Percentiles rank a stretch among this genome's conserved stretches.
phyloP scores from a whole-genome alignment of 2,113 vertebrate species.

The Lepidothrix coronata region DNA sequence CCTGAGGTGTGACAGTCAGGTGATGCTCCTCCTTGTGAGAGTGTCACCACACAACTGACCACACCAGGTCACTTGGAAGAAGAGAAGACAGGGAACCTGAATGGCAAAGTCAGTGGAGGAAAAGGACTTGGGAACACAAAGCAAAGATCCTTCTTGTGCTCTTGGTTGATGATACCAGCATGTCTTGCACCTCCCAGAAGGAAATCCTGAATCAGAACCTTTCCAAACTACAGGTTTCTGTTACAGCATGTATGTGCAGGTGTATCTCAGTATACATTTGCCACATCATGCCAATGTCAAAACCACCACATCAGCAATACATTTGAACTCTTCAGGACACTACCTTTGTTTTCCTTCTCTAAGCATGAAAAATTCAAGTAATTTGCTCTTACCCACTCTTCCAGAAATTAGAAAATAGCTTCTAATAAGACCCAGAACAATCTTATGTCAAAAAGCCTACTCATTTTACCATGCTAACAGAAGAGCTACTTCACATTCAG shows the following conservation, averaged over 20 bases:
- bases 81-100: background rate
- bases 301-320: background rate
- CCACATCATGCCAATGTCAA: background rate
- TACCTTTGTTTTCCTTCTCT: background rate
- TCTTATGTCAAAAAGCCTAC: background rate
- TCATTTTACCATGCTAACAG: background rate
- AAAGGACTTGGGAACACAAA: background rate
- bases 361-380: background rate
- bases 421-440: slow-evolving; percentile 3
- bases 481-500: slow-evolving; percentile 32
- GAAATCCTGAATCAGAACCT: background rate
- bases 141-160: background rate
- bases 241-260: background rate
- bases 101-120: background rate
- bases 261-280: background rate
- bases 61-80: background rate
- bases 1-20: background rate
- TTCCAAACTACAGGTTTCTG: background rate
- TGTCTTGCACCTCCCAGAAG: background rate
- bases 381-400: background rate
- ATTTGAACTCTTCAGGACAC: background rate
- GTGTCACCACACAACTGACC: background rate
- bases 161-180: background rate
- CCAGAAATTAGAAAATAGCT: slow-evolving; percentile 34
- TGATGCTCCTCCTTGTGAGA: background rate